These are phyloP conservation scores for Prostheceraeus crozeri DNA, from an alignment of 2,888 invertebrate genomes.

Conservation along the genomic window DNA sequence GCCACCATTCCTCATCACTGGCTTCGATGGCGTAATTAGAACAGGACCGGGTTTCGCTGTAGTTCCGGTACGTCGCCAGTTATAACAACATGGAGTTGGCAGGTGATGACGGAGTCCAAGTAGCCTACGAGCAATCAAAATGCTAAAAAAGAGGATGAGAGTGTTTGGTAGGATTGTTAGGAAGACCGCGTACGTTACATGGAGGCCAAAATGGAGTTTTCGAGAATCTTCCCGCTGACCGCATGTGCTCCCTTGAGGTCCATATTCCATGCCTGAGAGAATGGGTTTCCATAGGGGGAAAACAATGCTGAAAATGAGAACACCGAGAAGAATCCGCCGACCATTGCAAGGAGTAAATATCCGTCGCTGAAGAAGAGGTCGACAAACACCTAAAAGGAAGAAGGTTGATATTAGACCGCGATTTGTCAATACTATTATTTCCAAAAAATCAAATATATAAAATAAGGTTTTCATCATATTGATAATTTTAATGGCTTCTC, in stretches of 20 bases:
- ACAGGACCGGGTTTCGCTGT: no score
- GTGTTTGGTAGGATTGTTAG: conserved; percentile 50
- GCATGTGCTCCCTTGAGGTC: no score
- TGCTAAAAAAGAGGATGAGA: conserved; percentile 48
- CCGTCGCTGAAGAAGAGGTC: conserved; percentile 46
- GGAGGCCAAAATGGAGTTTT: conserved; percentile 45
- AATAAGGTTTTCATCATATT: no score
- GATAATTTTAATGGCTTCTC: no score
- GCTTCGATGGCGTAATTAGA: no score
- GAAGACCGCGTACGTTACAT: conserved; percentile 46
- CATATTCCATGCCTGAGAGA: conserved; percentile 39
- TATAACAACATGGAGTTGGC: no score
- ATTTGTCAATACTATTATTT: no score
- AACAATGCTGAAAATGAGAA: conserved; percentile 43
- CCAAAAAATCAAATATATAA: no score
- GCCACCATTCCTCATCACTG: no score
- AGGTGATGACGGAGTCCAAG: no score
- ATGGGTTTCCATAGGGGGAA: conserved; percentile 47
- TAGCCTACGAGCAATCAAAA: conserved; percentile 48
- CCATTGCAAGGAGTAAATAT: conserved; percentile 46
- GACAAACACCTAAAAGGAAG: conserved; percentile 45
- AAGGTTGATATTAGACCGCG: no score
- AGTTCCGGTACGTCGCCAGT: no score
- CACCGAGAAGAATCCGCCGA: conserved; percentile 44
- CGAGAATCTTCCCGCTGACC: conserved; percentile 42